Conservation (phyloP, 2,888 invertebrate species). For the Lumbricus terrestris region DNA sequence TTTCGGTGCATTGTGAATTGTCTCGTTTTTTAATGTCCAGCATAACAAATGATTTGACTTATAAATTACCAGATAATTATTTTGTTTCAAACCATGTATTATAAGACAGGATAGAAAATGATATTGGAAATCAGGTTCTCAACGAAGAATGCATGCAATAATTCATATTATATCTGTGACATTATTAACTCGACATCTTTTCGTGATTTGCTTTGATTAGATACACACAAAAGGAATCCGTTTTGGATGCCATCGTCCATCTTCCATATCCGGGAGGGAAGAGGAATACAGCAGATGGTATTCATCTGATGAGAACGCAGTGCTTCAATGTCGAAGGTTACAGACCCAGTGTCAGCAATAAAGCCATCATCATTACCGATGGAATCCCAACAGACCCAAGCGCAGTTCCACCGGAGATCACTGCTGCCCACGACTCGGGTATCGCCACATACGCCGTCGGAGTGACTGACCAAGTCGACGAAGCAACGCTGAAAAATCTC, state of each 20-base stretch:
- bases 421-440: not conserved
- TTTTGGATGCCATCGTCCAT: not conserved
- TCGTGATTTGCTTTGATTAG: not conserved
- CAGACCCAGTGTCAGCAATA: not conserved
- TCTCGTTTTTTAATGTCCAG: too few species aligned
- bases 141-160: too few species aligned
- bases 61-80: too few species aligned
- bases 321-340: not conserved
- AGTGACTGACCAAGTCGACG: not conserved
- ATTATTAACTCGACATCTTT: too few species aligned
- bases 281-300: not conserved
- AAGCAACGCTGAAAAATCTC: not conserved
- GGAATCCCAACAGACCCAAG: not conserved
- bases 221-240: not conserved
- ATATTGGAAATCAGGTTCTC: too few species aligned
- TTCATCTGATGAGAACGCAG: not conserved
- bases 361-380: not conserved
- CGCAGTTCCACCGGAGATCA: not conserved
- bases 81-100: too few species aligned
- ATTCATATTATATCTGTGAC: too few species aligned
- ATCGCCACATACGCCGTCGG: conserved; percentile 5
- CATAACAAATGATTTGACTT: too few species aligned
- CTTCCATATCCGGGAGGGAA: not conserved
- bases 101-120: too few species aligned
- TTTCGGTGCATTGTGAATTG: too few species aligned